Evolutionary conservation across 2,113 vertebrate genomes (phyloP).

Genomic region (Ibidorhyncha struthersii): DNA sequence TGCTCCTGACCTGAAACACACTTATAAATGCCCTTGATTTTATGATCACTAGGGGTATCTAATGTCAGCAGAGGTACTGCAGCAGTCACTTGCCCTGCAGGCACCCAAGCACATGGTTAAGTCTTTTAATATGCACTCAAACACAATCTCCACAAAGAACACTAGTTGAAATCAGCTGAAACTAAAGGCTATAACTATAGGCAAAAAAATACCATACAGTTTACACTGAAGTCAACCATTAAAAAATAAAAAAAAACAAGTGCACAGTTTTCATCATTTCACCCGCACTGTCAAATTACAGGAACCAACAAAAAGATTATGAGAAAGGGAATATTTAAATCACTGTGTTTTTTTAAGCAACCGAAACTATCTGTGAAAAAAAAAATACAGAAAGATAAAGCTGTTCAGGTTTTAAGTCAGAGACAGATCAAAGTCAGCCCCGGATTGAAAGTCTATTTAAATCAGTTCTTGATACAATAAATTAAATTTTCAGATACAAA

Average conservation of each 20-base stretch:
- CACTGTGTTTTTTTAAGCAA: neutral
- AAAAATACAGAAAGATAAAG: neutral
- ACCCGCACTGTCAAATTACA: neutral
- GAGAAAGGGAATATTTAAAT: neutral
- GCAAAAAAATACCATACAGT: neutral
- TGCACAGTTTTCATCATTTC: neutral
- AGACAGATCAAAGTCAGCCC: neutral
- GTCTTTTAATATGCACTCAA: neutral
- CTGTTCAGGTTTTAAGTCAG: neutral
- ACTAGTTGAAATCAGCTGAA: neutral
- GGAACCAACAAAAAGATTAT: neutral
- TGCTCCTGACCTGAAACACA: neutral
- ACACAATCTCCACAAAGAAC: neutral
- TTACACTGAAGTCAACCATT: neutral
- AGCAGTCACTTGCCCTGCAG: neutral
- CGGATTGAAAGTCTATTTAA: neutral
- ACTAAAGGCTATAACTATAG: neutral
- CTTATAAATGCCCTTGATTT: neutral
- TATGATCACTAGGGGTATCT: neutral
- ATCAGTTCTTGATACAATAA: slow-evolving; percentile 16
- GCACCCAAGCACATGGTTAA: neutral
- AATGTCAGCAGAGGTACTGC: neutral
- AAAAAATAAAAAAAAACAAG: neutral
- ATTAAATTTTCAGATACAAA: slow-evolving; percentile 17
- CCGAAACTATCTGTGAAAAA: neutral